A percentile compares a stretch with the other conserved stretches of the same genome.
Conservation (phyloP, 2,113 vertebrate species). For the Phocoena sinus region DNA sequence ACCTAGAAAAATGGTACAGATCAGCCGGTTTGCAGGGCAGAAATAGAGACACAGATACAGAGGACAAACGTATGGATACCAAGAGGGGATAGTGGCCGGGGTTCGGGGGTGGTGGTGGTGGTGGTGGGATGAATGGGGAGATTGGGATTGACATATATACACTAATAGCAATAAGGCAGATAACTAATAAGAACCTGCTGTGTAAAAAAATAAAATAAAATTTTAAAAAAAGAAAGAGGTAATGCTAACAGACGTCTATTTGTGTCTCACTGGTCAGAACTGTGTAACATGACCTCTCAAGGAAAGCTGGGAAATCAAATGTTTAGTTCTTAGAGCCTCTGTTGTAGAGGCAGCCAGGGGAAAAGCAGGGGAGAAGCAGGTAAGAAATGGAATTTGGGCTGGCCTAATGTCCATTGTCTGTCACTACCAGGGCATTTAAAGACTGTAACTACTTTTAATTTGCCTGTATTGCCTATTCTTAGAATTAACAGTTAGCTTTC, state of each 20-base stretch:
- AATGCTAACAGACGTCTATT: neutral
- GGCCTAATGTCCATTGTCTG: neutral
- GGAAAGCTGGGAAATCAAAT: neutral
- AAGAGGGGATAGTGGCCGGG: no score
- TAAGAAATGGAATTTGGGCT: neutral
- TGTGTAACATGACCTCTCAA: neutral
- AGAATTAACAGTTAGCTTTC: neutral
- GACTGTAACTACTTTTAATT: neutral
- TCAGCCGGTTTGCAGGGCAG: no score
- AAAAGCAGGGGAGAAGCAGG: neutral
- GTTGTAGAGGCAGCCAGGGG: neutral
- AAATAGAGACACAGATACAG: no score
- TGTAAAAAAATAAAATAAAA: no score
- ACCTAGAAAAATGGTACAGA: no score
- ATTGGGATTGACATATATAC: no score
- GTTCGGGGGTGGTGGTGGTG: no score
- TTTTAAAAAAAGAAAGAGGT: neutral
- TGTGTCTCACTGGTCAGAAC: neutral
- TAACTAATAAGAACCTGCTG: no score
- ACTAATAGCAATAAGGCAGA: no score
- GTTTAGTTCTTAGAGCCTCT: neutral
- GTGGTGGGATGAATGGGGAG: no score
- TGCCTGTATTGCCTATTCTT: neutral
- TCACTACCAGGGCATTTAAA: neutral
- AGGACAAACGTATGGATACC: no score